Evolutionary conservation across 2,113 vertebrate species (phyloP).

Genomic region (Eleginops maclovinus): DNA sequence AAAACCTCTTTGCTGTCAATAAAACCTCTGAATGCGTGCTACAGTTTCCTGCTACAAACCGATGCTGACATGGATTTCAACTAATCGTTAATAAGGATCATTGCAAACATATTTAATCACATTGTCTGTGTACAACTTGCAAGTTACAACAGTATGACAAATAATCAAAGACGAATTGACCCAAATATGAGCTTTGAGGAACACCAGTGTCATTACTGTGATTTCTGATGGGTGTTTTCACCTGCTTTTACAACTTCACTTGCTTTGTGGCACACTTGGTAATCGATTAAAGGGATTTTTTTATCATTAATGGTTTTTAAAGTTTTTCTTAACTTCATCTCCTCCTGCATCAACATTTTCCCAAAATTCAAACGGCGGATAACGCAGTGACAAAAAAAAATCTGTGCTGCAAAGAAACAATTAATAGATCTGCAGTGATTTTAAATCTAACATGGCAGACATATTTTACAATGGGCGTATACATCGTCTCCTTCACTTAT

Average conservation of each 20-base stretch:
- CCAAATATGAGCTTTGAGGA: slow-evolving; percentile 27
- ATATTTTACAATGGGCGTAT: neutral
- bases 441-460: no score
- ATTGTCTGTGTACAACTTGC: neutral
- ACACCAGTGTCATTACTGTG: neutral
- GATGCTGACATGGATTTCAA: no score
- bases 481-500: neutral
- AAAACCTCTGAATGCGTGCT: neutral
- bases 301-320: neutral
- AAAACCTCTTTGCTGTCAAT: no score
- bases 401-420: neutral
- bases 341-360: neutral
- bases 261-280: neutral
- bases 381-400: no score
- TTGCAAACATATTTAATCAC: neutral
- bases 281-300: neutral
- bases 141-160: neutral
- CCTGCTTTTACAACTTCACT: neutral
- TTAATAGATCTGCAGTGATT: neutral
- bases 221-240: neutral
- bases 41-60: neutral
- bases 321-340: no score
- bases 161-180: neutral
- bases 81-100: neutral
- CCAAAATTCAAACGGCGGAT: neutral